A percentile compares a stretch with the other conserved stretches of the same genome.
Evolutionary conservation across 2,113 vertebrate species (phyloP).

Genomic region (Circaetus cinerascens): DNA sequence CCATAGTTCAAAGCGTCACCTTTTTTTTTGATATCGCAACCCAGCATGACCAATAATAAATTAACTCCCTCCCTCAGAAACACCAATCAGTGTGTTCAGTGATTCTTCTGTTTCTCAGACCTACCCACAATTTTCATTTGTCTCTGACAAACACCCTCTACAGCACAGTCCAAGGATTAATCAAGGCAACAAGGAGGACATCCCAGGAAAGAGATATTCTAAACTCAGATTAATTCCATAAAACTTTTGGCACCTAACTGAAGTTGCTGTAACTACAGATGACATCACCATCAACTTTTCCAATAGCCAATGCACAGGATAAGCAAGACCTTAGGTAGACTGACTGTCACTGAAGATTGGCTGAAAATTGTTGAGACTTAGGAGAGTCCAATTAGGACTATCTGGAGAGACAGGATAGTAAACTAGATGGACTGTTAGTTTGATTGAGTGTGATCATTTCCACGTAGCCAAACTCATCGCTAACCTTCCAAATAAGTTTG

Average conservation of each 20-base stretch:
- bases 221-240: neutral
- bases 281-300: neutral
- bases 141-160: neutral
- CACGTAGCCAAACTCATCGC: neutral
- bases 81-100: neutral
- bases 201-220: neutral
- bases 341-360: neutral
- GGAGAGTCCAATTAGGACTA: neutral
- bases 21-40: neutral
- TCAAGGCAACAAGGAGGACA: neutral
- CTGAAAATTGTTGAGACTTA: neutral
- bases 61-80: neutral
- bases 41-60: neutral
- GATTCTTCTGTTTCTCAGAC: neutral
- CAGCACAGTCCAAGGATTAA: neutral
- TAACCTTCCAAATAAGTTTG: neutral
- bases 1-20: neutral
- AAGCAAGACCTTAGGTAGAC: neutral
- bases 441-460: neutral
- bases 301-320: neutral
- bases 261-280: neutral
- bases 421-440: neutral
- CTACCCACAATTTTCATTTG: neutral
- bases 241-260: neutral
- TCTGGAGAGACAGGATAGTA: neutral